Conservation (phyloP, 1,140 invertebrate genomes). For the Diabrotica virgifera region DNA sequence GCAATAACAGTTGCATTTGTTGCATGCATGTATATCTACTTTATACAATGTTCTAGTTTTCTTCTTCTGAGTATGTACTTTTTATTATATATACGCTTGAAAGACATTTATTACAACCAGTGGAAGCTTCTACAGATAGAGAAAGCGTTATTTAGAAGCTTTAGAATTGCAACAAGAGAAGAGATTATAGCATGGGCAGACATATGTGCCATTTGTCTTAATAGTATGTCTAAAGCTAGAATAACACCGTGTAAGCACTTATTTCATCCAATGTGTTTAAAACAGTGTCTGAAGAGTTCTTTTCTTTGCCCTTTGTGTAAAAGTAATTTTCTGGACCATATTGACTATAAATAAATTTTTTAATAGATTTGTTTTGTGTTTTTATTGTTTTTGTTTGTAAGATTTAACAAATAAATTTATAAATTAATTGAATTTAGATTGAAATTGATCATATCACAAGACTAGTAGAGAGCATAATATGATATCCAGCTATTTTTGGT, state of each 20-base stretch:
- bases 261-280: constrained; percentile 71
- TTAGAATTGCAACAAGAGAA: constrained; percentile 59
- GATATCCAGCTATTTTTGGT: too few relatives aligned
- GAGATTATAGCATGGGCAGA: constrained; percentile 67
- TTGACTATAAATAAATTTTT: too few relatives aligned
- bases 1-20: constrained; percentile 50
- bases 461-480: too few relatives aligned
- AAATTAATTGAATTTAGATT: too few relatives aligned
- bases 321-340: constrained; percentile 30
- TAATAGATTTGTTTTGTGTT: too few relatives aligned
- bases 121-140: constrained; percentile 57
- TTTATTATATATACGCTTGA: constrained; percentile 62
- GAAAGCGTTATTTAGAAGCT: constrained; percentile 57
- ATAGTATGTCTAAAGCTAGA: constrained; percentile 62
- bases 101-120: constrained; percentile 58
- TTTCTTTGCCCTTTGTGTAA: constrained; percentile 71
- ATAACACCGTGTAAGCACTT: constrained; percentile 73
- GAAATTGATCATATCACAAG: too few relatives aligned
- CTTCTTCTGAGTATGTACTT: constrained; percentile 58
- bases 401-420: too few relatives aligned
- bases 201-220: constrained; percentile 72
- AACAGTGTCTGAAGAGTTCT: constrained; percentile 64
- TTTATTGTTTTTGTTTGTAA: too few relatives aligned
- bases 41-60: constrained; percentile 28
- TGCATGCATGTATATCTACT: constrained; percentile 22